Percentiles rank a stretch among this genome's conserved stretches.
Evolutionary conservation across 1,140 invertebrate genomes (phyloP).

Genomic region (Dendroctonus valens): DNA sequence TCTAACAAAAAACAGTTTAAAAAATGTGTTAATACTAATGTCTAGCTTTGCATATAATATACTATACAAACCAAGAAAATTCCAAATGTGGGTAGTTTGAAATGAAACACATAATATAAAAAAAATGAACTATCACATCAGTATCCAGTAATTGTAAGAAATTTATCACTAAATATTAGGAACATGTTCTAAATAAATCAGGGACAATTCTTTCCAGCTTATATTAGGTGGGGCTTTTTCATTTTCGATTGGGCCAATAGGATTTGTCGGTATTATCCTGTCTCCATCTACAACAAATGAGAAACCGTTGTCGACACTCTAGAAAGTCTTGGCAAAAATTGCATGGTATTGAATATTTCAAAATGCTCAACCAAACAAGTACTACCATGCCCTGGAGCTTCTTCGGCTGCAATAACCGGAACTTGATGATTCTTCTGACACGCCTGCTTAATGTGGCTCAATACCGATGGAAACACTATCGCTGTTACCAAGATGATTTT

Average conservation of each 20-base stretch:
- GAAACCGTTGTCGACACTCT: neutral
- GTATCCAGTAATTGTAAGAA: no score
- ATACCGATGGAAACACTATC: slow-evolving; percentile 59
- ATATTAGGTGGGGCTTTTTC: neutral
- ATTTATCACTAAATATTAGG: no score
- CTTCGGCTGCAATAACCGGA: slow-evolving; percentile 9
- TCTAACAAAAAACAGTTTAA: no score
- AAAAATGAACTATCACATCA: no score
- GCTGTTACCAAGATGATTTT: slow-evolving; percentile 65
- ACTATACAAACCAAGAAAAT: no score
- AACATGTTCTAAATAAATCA: no score
- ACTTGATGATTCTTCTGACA: slow-evolving; percentile 36
- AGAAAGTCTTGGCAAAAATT: neutral
- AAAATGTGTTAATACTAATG: no score
- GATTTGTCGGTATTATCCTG: slow-evolving; percentile 13
- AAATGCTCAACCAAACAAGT: slow-evolving; percentile 31
- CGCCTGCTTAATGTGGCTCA: slow-evolving; percentile 47
- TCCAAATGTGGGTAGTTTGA: no score
- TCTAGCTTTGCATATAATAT: no score
- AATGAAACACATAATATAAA: no score
- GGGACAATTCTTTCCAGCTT: neutral
- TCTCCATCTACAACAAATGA: slow-evolving; percentile 24
- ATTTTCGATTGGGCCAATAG: slow-evolving; percentile 3
- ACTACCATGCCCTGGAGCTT: slow-evolving; percentile 3
- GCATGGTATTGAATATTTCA: neutral